Base-by-base conservation (phyloP, 2,113 vertebrate species). In the Rutilus rutilus region DNA sequence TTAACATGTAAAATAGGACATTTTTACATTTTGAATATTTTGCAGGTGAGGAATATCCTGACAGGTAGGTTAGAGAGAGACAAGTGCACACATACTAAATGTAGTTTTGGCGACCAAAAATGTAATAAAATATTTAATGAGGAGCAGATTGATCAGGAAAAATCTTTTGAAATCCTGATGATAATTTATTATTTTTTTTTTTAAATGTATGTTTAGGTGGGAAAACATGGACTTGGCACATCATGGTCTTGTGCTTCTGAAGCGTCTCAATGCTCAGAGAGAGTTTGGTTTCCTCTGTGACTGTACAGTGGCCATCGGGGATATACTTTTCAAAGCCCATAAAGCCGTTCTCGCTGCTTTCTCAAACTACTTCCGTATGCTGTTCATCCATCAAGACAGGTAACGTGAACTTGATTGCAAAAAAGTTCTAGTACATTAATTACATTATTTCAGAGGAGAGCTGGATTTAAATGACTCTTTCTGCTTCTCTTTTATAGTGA, bases 281-380 rank as follows among this genome's bases (percentile, higher is more conserved):
- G 96, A 97, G 89, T 97, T 96, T 52, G 96, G 96, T 86, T 97
- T 97, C 92, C 94, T 97, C 91, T 97, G 96, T 94, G 96, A 97
- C 94, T 97, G 96, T 93, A 97, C 96, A 30, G 96, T 97, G 92
- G 95, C 96, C 86, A 97, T 97, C 89, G 96, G 96, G 73, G 96
- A 97, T 94, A 96, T 97, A 89, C 97, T 97, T 94, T 97, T 97
- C 92, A 97, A 97, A 93, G 96, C 96, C 84, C 96, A 97, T 91
- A 97, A 96, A 92, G 96, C 96, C 1, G 96, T 97, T 90, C 96
- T 97, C 85, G 96, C 96, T 79, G 95, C 96, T 85, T 97, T 97
- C 93, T 97, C 96, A 88, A 97, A 97, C 94, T 97, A 97, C 92
- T 97, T 97, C 92, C 96, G 97, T 93, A 97, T 97, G 96, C 91